Evolutionary conservation across 2,113 vertebrate genomes (phyloP).

Genomic region (Lepidothrix coronata): DNA sequence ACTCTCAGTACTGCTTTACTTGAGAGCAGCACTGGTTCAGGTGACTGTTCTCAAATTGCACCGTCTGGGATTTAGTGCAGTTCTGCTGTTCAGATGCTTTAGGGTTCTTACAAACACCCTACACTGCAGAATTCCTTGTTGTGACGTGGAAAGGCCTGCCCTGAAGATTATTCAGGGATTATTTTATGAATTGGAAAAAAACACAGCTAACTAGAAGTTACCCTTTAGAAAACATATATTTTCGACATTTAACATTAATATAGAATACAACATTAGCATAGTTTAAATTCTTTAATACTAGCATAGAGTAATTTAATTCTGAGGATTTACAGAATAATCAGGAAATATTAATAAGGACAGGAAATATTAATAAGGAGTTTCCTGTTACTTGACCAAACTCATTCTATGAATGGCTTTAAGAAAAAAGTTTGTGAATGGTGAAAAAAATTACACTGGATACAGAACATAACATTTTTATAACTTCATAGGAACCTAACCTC

Average conservation of each 20-base stretch:
- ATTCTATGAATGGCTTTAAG: neutral
- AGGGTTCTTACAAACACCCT: neutral
- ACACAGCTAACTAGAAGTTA: neutral
- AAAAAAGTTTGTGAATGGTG: neutral
- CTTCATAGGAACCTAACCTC: neutral
- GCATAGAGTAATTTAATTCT: neutral
- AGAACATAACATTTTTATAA: neutral
- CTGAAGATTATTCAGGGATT: neutral
- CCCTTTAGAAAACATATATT: neutral
- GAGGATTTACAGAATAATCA: neutral
- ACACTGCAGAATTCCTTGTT: neutral
- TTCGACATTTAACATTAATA: neutral
- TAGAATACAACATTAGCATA: neutral
- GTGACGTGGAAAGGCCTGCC: neutral
- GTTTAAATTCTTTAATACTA: neutral
- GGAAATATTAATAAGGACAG: neutral
- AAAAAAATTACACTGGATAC: neutral
- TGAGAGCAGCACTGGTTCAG: neutral
- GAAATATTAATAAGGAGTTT: neutral
- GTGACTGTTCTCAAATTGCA: neutral
- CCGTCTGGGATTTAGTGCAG: neutral
- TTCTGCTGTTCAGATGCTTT: neutral
- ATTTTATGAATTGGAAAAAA: neutral
- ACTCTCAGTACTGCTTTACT: accelerated
- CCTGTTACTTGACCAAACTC: neutral